A percentile compares a stretch with the other conserved stretches of the same genome.
Evolutionary conservation across 2,888 invertebrate species (phyloP).

Genomic region (Torymus tubicola): DNA sequence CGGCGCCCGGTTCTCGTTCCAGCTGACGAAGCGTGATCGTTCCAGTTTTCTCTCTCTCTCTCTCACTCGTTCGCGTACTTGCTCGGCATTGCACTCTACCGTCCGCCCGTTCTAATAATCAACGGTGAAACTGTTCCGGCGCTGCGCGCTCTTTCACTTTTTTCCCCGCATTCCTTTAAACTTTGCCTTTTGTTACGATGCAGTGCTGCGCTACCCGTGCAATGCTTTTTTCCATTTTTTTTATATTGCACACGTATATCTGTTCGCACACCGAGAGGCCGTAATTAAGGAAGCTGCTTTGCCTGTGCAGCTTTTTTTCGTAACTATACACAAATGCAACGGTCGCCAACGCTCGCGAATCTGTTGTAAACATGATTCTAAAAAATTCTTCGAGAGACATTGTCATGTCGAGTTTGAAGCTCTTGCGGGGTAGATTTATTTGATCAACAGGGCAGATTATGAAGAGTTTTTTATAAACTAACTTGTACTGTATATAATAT

Average conservation of each 20-base stretch:
- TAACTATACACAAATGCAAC: too few species aligned
- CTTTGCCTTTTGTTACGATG: neutral
- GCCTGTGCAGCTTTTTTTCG: too few species aligned
- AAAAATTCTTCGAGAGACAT: too few species aligned
- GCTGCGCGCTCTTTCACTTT: conserved; percentile 5
- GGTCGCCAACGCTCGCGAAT: too few species aligned
- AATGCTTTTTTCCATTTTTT: neutral
- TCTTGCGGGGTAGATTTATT: too few species aligned
- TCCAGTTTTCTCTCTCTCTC: conserved; percentile 33
- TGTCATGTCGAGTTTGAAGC: too few species aligned
- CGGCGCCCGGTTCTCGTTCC: conserved; percentile 42
- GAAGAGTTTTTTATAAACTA: too few species aligned
- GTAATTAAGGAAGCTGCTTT: conserved; percentile 16
- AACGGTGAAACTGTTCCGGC: too few species aligned
- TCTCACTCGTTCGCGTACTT: neutral
- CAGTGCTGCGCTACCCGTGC: too few species aligned
- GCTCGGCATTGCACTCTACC: neutral
- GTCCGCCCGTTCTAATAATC: neutral
- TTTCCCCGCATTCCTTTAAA: conserved; percentile 26
- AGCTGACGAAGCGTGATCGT: conserved; percentile 57
- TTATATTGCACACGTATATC: neutral
- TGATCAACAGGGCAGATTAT: too few species aligned
- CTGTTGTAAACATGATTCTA: too few species aligned
- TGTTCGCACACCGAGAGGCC: neutral
- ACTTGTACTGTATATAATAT: too few species aligned